These are phyloP conservation scores for Hylaeus volcanicus DNA, from an alignment of 1,140 invertebrate species.

Conservation along the genomic window DNA sequence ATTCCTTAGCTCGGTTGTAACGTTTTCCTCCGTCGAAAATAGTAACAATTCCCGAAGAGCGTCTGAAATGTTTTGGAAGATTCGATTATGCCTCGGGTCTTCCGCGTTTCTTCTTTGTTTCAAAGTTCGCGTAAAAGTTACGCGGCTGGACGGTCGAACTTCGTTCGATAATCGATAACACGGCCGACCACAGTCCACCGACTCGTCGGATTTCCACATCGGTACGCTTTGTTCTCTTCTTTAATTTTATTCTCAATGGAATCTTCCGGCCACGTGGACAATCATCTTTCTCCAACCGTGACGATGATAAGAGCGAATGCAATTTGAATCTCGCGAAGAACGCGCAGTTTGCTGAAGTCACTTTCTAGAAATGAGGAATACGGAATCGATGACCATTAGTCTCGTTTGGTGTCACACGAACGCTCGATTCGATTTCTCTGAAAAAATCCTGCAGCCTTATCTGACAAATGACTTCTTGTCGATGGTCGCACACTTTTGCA, in stretches of 20 bases:
- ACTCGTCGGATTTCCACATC: background rate
- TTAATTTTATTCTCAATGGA: background rate
- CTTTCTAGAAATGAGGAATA: background rate
- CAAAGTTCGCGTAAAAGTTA: background rate
- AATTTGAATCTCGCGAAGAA: too few relatives aligned
- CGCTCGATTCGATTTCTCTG: background rate
- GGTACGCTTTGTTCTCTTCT: background rate
- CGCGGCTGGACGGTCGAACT: background rate
- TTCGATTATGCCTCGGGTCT: background rate
- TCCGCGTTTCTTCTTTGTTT: background rate
- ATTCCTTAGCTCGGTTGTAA: too few relatives aligned
- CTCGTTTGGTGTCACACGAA: background rate
- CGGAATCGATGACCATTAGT: background rate
- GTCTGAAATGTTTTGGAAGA: background rate
- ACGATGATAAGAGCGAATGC: too few relatives aligned
- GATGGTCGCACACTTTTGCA: too few relatives aligned
- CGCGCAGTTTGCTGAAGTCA: background rate
- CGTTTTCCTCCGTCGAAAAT: background rate
- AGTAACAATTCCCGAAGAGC: too few relatives aligned
- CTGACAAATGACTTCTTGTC: too few relatives aligned
- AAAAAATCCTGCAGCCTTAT: background rate
- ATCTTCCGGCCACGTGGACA: too few relatives aligned
- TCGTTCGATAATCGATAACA: slow-evolving; percentile 7
- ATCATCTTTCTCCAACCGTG: too few relatives aligned
- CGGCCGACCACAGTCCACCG: background rate